Conservation (phyloP, 2,888 invertebrate species). For the Platycheirus rosarum region DNA sequence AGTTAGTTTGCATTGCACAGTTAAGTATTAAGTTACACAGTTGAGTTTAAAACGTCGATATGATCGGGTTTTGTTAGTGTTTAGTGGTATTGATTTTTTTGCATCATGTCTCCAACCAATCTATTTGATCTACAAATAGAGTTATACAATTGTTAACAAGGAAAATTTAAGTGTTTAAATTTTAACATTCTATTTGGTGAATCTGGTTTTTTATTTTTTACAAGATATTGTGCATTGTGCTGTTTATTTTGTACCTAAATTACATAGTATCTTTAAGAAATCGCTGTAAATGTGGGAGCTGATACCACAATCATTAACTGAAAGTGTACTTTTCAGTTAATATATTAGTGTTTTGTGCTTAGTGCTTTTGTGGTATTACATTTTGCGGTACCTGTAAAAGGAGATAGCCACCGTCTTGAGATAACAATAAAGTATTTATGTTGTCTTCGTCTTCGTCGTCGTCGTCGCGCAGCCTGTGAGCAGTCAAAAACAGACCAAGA, state of each 20-base stretch:
- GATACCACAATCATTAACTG: conserved; percentile 22
- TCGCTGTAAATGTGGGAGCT: conserved; percentile 48
- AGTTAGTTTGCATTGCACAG: background rate
- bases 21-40: too few relatives aligned
- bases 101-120: conserved; percentile 26
- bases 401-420: conserved; percentile 33
- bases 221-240: conserved; percentile 25
- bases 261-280: too few relatives aligned
- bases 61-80: conserved; percentile 20
- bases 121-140: too few relatives aligned
- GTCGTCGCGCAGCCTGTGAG: conserved; percentile 9
- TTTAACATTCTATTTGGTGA: conserved; percentile 52
- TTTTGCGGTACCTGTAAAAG: conserved; percentile 27
- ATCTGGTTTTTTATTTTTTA: conserved; percentile 34
- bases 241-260: conserved; percentile 54
- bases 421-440: conserved; percentile 55
- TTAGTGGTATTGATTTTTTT: background rate
- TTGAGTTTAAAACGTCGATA: conserved; percentile 58
- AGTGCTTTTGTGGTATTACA: conserved; percentile 21
- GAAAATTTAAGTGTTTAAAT: conserved; percentile 8
- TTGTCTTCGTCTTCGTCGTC: conserved; percentile 3
- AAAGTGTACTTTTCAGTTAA: conserved; percentile 42
- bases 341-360: conserved; percentile 12
- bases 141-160: conserved; percentile 23
- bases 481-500: too few relatives aligned